These are phyloP conservation scores for Orcinus orca DNA, from an alignment of 2,113 vertebrate species.

Conservation along the genomic window DNA sequence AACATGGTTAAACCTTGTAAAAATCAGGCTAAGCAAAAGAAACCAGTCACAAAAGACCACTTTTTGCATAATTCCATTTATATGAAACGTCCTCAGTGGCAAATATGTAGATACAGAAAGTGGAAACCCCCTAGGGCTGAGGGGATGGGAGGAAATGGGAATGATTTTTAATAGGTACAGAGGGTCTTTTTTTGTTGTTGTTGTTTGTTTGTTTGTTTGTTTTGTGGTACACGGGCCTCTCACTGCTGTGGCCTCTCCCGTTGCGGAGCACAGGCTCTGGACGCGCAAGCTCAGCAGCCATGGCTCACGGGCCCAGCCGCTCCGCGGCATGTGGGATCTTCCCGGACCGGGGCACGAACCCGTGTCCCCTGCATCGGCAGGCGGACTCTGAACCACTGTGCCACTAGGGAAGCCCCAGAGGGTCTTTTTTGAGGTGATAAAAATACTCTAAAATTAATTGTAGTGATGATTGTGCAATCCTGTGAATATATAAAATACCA, in stretches of 20 bases:
- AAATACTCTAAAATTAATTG: conserved; percentile 9
- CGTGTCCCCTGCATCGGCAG: too few species aligned
- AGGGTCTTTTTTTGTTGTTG: neutral
- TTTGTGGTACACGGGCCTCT: too few species aligned
- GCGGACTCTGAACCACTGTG: too few species aligned
- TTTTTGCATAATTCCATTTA: neutral
- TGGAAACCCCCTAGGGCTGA: neutral
- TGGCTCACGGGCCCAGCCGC: too few species aligned
- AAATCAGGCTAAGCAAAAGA: neutral
- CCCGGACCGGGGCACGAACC: too few species aligned
- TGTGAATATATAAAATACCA: neutral
- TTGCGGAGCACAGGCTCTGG: too few species aligned
- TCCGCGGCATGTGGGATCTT: too few species aligned
- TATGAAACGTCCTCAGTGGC: neutral
- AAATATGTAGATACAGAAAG: neutral
- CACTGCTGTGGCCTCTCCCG: too few species aligned
- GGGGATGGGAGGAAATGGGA: neutral
- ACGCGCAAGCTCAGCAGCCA: too few species aligned
- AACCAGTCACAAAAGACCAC: neutral
- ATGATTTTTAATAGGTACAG: neutral
- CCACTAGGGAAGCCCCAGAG: neutral
- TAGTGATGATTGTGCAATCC: neutral
- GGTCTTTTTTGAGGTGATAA: neutral
- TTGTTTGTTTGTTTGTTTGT: too few species aligned
- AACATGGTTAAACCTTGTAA: neutral